A percentile compares a stretch with the other conserved stretches of the same genome.
Conservation (phyloP, 2,113 vertebrate genomes). For the Daubentonia madagascariensis region DNA sequence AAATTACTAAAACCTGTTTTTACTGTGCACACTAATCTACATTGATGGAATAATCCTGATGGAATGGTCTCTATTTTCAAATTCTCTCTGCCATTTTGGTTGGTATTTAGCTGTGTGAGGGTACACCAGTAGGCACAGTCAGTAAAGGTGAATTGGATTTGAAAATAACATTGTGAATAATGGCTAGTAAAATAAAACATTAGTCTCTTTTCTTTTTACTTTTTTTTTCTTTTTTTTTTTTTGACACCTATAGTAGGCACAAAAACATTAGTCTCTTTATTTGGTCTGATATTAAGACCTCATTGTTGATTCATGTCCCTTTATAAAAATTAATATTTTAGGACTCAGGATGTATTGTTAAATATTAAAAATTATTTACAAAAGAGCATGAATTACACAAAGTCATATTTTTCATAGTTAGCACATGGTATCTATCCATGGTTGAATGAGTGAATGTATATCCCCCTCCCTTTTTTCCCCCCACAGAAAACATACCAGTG, state of each 20-base stretch:
- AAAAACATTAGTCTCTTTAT: background rate
- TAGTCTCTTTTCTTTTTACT: background rate
- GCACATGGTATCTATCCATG: background rate
- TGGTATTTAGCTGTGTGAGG: background rate
- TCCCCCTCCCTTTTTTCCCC: background rate
- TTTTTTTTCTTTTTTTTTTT: too few relatives aligned
- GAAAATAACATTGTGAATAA: background rate
- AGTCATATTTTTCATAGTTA: constrained; percentile 11
- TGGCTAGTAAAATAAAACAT: background rate
- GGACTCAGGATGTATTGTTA: background rate
- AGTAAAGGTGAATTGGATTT: background rate
- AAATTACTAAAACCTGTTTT: background rate
- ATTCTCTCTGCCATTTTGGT: background rate
- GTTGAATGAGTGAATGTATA: background rate
- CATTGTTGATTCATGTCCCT: background rate
- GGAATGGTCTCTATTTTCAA: background rate
- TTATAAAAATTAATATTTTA: background rate
- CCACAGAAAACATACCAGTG: background rate
- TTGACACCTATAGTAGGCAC: background rate
- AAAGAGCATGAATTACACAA: background rate
- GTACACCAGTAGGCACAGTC: background rate
- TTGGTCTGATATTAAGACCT: background rate
- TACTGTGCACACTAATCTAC: background rate
- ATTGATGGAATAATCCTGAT: background rate
- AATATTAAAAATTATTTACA: constrained; percentile 19